Evolutionary conservation across 2,797 vertebrate genomes (phyloP).

Genomic region (Xenentodon cancila): DNA sequence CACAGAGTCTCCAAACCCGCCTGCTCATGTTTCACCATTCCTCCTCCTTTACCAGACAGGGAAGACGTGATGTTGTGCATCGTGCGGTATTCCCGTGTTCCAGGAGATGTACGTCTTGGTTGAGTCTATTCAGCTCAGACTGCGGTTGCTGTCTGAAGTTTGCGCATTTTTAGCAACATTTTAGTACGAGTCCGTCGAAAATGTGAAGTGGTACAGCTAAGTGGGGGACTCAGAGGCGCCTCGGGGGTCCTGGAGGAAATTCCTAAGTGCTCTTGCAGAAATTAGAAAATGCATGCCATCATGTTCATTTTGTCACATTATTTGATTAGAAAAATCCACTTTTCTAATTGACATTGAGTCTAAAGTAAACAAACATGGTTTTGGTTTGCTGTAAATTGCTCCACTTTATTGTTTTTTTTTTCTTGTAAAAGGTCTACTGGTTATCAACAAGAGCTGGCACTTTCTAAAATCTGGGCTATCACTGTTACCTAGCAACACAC

Average conservation of each 20-base stretch:
- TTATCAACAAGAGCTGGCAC: constrained; percentile 21
- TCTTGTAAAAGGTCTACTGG: constrained; percentile 9
- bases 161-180: constrained; percentile 6
- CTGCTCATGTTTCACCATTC: constrained; percentile 50
- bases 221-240: constrained; percentile 28
- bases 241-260: constrained; percentile 32
- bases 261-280: constrained; percentile 7
- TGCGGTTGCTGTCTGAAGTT: constrained; percentile 12
- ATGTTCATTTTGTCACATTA: constrained; percentile 3
- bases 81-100: neutral
- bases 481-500: constrained; percentile 64
- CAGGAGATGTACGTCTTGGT: neutral
- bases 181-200: neutral
- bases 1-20: constrained; percentile 30
- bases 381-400: neutral
- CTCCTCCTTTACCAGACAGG: constrained; percentile 44
- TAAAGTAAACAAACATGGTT: neutral
- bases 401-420: constrained; percentile 1
- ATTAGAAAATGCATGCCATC: constrained; percentile 18
- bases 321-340: neutral
- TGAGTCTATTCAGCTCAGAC: neutral
- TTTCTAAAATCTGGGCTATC: constrained; percentile 23
- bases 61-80: constrained; percentile 25
- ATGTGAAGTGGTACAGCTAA: constrained; percentile 25
- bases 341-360: no score